Percentiles rank a stretch among this genome's conserved stretches.
These are phyloP conservation scores for Melanerpes aurifrons DNA, from an alignment of 2,113 vertebrate species.

Conservation along the genomic window DNA sequence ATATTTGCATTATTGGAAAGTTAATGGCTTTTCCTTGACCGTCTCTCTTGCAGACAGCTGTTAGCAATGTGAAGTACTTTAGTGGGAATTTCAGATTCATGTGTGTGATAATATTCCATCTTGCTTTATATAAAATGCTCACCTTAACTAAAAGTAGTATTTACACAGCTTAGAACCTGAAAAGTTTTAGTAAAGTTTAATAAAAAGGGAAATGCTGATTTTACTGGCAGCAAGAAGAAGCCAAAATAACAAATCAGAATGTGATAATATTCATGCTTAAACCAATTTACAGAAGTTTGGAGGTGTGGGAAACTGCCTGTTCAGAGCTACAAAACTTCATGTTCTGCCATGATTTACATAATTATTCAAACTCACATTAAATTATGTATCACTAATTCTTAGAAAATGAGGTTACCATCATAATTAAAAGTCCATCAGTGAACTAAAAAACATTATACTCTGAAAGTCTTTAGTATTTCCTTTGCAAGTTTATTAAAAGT, in stretches of 20 bases:
- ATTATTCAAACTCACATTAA: background rate
- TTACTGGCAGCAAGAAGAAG: background rate
- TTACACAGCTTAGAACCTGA: background rate
- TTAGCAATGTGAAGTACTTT: background rate
- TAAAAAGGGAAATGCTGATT: background rate
- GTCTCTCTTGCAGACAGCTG: background rate
- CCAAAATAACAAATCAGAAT: background rate
- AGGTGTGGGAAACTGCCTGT: background rate
- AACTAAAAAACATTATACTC: background rate
- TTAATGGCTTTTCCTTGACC: background rate
- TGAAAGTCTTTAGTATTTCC: background rate
- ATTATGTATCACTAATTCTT: background rate
- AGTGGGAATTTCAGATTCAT: background rate
- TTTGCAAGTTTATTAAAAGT: background rate
- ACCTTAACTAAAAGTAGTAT: background rate
- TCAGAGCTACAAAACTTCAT: background rate
- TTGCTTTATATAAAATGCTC: background rate
- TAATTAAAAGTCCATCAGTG: background rate
- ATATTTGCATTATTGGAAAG: background rate
- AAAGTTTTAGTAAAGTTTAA: background rate
- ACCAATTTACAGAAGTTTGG: background rate
- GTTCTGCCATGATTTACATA: background rate
- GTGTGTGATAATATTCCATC: background rate
- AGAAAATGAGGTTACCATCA: background rate
- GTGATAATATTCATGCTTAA: background rate